These are phyloP conservation scores for Fistularia commersonii DNA, from an alignment of 2,797 vertebrate species.

Conservation along the genomic window DNA sequence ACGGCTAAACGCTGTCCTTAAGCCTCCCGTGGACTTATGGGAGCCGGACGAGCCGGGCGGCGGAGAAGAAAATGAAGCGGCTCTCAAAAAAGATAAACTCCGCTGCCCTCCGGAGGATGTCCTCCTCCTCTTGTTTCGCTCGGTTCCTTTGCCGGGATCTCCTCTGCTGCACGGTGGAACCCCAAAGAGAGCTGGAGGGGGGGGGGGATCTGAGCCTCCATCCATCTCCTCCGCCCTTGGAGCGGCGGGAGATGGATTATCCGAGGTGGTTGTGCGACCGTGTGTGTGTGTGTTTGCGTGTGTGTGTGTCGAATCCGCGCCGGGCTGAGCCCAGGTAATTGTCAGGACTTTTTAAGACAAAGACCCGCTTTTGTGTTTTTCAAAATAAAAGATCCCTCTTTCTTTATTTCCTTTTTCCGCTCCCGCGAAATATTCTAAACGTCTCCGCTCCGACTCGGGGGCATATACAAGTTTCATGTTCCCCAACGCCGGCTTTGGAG, in stretches of 20 bases:
- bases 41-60: conserved; percentile 20
- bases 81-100: conserved; percentile 49
- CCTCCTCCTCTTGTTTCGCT: conserved; percentile 4
- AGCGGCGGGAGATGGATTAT: conserved; percentile 49
- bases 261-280: neutral
- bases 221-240: conserved; percentile 51
- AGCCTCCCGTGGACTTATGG: conserved; percentile 36
- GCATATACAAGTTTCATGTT: neutral
- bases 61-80: conserved; percentile 49
- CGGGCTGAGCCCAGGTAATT: too few species aligned
- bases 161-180: conserved; percentile 20
- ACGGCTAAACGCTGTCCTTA: conserved; percentile 42
- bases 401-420: neutral
- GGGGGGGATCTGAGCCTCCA: conserved; percentile 24
- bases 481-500: neutral
- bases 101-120: conserved; percentile 24
- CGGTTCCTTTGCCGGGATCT: conserved; percentile 34
- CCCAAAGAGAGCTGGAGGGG: conserved; percentile 12
- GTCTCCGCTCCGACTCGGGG: neutral
- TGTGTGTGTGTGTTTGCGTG: too few species aligned
- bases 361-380: too few species aligned
- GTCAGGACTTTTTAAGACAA: too few species aligned
- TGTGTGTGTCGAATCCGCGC: too few species aligned
- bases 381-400: too few species aligned
- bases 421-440: neutral